phyloP scores from a whole-genome alignment of 2,797 vertebrate species.

The Hozukius guyotensis region DNA sequence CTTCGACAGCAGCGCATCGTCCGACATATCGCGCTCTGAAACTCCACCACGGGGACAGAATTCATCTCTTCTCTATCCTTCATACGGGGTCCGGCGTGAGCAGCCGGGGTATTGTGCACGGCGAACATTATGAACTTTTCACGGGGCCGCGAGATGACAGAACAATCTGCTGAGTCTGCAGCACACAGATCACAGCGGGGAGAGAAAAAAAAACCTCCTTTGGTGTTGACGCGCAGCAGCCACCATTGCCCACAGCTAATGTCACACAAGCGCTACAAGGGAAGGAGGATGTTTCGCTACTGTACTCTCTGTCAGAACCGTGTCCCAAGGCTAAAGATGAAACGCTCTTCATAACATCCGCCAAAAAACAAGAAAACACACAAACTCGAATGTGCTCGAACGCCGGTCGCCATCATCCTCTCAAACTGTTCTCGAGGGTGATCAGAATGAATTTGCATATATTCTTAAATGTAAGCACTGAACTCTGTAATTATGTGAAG shows the following conservation, averaged over 20 bases:
- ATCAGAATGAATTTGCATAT: slow-evolving; percentile 72
- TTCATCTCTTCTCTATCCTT: slow-evolving; percentile 21
- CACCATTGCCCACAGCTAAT: slow-evolving; percentile 52
- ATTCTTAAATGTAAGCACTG: slow-evolving; percentile 71
- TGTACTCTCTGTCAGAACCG: slow-evolving; percentile 34
- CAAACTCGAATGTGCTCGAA: slow-evolving; percentile 22
- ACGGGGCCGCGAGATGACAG: slow-evolving; percentile 35
- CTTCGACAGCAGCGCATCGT: neutral
- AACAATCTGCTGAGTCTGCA: slow-evolving; percentile 60
- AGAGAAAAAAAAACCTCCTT: slow-evolving; percentile 18
- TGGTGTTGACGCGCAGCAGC: slow-evolving; percentile 36
- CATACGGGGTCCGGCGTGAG: slow-evolving; percentile 14
- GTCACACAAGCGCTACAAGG: slow-evolving; percentile 44
- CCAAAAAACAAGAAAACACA: slow-evolving; percentile 40
- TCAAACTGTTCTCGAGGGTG: slow-evolving; percentile 53
- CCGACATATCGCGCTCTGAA: neutral
- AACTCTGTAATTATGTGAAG: slow-evolving; percentile 73
- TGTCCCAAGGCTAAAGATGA: slow-evolving; percentile 48
- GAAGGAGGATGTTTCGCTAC: slow-evolving; percentile 8
- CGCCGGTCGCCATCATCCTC: slow-evolving; percentile 30
- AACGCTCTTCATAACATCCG: slow-evolving; percentile 41
- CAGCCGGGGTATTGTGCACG: neutral
- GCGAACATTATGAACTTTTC: slow-evolving; percentile 51
- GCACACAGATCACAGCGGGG: slow-evolving; percentile 35
- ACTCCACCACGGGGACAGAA: neutral